phyloP scores from a whole-genome alignment of 2,888 invertebrate species.

The Bellardia pandia region DNA sequence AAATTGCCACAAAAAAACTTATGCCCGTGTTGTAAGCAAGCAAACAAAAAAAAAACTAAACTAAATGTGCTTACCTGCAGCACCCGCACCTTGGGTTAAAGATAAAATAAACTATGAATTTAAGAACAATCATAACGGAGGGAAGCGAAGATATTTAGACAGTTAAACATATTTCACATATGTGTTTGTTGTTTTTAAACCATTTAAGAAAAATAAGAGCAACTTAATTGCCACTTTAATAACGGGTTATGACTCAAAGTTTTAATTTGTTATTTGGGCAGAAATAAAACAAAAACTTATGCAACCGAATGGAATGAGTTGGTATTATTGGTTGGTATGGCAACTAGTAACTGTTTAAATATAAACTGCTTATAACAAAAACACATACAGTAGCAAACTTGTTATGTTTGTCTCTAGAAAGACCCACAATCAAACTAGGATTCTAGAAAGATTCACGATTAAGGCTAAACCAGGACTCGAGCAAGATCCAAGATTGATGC shows the following conservation, averaged over 20 bases:
- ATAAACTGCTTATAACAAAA: too few species aligned
- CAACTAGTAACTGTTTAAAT: too few species aligned
- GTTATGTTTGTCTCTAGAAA: too few species aligned
- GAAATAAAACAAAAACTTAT: neutral
- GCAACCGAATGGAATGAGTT: neutral
- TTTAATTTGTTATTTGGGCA: constrained; percentile 51
- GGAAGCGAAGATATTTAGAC: constrained; percentile 10
- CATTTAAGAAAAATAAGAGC: constrained; percentile 65
- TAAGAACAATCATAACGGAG: constrained; percentile 53
- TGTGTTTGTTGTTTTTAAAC: constrained; percentile 33
- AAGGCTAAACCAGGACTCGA: too few species aligned
- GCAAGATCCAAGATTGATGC: too few species aligned
- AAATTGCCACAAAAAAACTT: neutral
- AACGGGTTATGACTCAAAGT: constrained; percentile 71
- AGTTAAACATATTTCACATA: constrained; percentile 25
- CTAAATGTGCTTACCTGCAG: constrained; percentile 32
- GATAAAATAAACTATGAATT: constrained; percentile 58
- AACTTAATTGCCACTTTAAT: constrained; percentile 71
- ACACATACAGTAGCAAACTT: too few species aligned
- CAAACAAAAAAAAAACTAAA: constrained; percentile 22
- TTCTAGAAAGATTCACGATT: too few species aligned
- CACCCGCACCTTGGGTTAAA: constrained; percentile 66
- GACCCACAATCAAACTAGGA: too few species aligned
- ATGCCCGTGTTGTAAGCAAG: neutral
- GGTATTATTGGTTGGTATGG: neutral